These are phyloP conservation scores for Otus scops DNA, from an alignment of 2,797 vertebrate genomes.

Conservation along the genomic window DNA sequence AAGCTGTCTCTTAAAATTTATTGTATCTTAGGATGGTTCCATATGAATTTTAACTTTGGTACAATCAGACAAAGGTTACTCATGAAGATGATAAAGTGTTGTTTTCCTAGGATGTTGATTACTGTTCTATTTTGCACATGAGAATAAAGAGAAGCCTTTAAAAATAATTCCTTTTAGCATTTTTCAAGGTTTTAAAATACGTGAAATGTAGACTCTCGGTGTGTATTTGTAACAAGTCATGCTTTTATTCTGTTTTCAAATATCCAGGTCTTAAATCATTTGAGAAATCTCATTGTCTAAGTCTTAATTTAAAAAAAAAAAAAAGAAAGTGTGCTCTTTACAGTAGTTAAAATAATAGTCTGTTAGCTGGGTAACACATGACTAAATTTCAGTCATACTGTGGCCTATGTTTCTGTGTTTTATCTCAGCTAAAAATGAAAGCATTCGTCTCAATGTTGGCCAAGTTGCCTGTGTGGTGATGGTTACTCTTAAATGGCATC, in stretches of 20 bases:
- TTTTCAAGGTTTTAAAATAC: neutral
- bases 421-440: neutral
- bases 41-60: neutral
- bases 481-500: neutral
- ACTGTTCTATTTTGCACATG: neutral
- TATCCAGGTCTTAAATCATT: neutral
- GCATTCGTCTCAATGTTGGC: rapidly evolving
- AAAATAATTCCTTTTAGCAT: neutral
- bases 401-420: neutral
- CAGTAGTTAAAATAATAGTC: neutral
- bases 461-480: neutral
- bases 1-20: neutral
- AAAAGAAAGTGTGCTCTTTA: neutral
- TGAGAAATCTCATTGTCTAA: neutral
- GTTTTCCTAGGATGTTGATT: neutral
- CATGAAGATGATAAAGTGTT: neutral
- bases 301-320: neutral
- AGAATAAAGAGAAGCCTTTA: neutral
- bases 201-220: neutral
- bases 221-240: neutral
- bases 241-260: neutral
- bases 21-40: neutral
- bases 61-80: neutral
- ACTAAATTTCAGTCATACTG: neutral
- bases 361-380: neutral